phyloP scores from a whole-genome alignment of 2,113 vertebrate genomes.

The Tachuris rubrigastra region DNA sequence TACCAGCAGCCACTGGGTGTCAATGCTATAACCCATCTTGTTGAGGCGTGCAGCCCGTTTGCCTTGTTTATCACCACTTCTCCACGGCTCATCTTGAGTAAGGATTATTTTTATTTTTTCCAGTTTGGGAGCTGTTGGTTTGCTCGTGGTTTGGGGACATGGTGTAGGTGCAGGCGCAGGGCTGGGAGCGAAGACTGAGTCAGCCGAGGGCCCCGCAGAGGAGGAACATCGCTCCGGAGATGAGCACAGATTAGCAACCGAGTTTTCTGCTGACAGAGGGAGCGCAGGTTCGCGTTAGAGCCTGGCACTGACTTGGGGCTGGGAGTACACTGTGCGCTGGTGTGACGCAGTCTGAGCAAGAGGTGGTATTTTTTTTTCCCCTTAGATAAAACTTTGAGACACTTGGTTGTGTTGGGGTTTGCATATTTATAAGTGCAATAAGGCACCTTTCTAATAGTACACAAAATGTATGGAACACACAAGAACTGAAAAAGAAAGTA shows the following conservation, averaged over 20 bases:
- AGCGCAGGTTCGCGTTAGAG: not conserved
- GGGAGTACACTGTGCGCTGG: not conserved
- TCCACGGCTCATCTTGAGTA: accelerated
- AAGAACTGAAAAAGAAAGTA: not conserved
- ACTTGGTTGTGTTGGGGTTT: not conserved
- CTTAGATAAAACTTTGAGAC: not conserved
- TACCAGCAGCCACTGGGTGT: not conserved
- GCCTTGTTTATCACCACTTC: not conserved
- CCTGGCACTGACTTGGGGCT: not conserved
- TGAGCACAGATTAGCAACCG: not conserved
- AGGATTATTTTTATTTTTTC: not conserved
- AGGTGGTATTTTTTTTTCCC: too few species aligned
- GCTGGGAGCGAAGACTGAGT: not conserved
- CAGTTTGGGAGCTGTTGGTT: not conserved
- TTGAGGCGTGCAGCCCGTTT: not conserved
- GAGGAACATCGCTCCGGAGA: not conserved
- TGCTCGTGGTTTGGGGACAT: not conserved
- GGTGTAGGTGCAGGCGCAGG: not conserved
- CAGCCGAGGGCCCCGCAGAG: not conserved
- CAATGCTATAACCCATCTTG: not conserved
- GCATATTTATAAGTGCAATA: not conserved
- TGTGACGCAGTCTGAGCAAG: not conserved
- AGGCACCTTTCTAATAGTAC: not conserved
- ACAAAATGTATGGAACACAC: not conserved
- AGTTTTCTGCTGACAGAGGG: constrained; percentile 33